These are phyloP conservation scores for Propithecus perrieri DNA, from an alignment of 2,797 vertebrate genomes.

Conservation along the genomic window DNA sequence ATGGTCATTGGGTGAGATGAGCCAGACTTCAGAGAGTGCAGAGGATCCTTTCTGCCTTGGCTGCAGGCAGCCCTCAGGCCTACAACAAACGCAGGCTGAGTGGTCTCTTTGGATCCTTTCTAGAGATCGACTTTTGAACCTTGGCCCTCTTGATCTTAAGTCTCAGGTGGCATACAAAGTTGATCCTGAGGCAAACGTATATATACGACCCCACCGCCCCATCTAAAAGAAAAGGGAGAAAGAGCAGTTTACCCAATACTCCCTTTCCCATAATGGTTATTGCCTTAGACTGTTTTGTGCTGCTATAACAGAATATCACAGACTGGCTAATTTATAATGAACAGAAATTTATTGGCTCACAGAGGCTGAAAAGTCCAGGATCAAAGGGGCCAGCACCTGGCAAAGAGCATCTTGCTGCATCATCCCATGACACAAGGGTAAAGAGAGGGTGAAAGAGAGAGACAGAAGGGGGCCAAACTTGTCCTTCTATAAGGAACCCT, in stretches of 20 bases:
- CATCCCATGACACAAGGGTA: background rate
- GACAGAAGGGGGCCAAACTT: background rate
- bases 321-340: background rate
- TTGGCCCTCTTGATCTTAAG: background rate
- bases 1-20: background rate
- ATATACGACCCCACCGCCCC: background rate
- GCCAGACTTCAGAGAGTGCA: background rate
- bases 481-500: background rate
- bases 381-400: background rate
- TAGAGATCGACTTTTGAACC: background rate
- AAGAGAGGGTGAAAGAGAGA: background rate
- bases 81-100: background rate
- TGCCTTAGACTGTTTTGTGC: background rate
- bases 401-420: background rate
- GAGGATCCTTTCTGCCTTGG: background rate
- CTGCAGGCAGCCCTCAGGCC: background rate
- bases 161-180: background rate
- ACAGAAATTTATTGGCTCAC: background rate
- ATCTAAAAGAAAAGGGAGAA: slow-evolving; percentile 14
- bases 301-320: background rate
- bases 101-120: background rate
- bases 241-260: background rate
- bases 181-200: background rate
- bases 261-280: background rate
- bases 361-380: background rate